Base-by-base conservation (phyloP, 1,140 invertebrate species). In the Plutomurus gul region DNA sequence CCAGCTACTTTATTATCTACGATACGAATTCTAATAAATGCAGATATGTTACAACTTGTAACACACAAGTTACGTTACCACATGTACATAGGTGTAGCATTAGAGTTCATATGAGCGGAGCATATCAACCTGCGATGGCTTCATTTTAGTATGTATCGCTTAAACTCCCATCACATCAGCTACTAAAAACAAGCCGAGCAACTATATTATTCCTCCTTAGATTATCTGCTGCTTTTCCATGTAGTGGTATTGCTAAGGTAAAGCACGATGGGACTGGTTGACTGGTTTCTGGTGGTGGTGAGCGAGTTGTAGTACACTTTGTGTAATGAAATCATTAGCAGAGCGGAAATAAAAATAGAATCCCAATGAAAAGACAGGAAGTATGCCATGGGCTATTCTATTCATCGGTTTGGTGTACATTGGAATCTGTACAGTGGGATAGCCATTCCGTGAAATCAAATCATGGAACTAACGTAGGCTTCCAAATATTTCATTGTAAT, bases 321-420 rank as follows among this genome's bases (percentile, higher is more conserved):
- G 18, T 40, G 36, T 43, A 72, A 72, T 72, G 70, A 40, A 72
- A 46, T 72, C 70, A 72, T 72, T 72, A 40, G 39, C 46, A 46
- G 72, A 74, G 72, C 72, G 72, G 72, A 74, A 74, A 74, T 74
- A 39, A 74, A 74, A 74, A 49, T 43, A 74, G 72, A 47, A 74
- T 47, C 36, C 30, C n/a, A 30, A 74, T 74, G 72, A 74, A 74
- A 74, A 74, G 72, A 43, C 72, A 74, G 72, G 72, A 74, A 74
- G 72, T 74, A 74, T 74, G 72, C 72, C 72, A 74, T 74, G 36
- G 37, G 36, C 70, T 25, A 40, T 72, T 72, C 20, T 16, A 65
- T 65, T 65, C 56, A 33, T 33, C 36, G 18, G 8, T 25, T 40
- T 39, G n/a, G 39, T 71, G 37, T 43, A 4, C 70, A 13, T 72